Percentiles rank a stretch among this genome's conserved stretches.
These are phyloP conservation scores for Engystomops pustulosus DNA, from an alignment of 2,113 vertebrate species.

Conservation along the genomic window DNA sequence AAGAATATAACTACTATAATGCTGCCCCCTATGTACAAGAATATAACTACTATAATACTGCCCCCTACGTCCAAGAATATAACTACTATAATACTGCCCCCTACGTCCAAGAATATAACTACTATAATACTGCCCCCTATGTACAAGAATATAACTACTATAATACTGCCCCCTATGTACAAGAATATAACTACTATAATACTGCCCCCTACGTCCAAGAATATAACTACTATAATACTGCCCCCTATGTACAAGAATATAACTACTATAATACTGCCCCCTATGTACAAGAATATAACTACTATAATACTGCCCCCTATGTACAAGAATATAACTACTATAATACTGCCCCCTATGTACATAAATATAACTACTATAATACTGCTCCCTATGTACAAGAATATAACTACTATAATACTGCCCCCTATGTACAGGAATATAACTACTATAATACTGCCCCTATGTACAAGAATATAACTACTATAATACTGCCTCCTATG, in stretches of 20 bases:
- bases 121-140: conserved; percentile 8
- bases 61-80: background rate
- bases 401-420: conserved; percentile 17
- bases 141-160: conserved; percentile 15
- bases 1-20: conserved; percentile 6
- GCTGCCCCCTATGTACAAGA: background rate
- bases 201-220: too few relatives aligned
- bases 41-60: conserved; percentile 16
- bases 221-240: too few relatives aligned
- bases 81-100: too few relatives aligned
- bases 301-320: conserved; percentile 10
- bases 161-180: background rate
- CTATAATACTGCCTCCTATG: conserved; percentile 6
- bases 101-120: background rate
- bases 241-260: too few relatives aligned
- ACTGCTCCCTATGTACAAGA: conserved; percentile 13
- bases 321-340: conserved; percentile 8
- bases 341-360: conserved; percentile 7
- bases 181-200: too few relatives aligned
- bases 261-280: background rate
- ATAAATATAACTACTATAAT: conserved; percentile 11
- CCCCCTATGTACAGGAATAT: conserved; percentile 7
- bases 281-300: conserved; percentile 20
- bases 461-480: conserved; percentile 15
- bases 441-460: conserved; percentile 12